Conservation (phyloP, 2,888 invertebrate species). For the Nemapogon koenigi region DNA sequence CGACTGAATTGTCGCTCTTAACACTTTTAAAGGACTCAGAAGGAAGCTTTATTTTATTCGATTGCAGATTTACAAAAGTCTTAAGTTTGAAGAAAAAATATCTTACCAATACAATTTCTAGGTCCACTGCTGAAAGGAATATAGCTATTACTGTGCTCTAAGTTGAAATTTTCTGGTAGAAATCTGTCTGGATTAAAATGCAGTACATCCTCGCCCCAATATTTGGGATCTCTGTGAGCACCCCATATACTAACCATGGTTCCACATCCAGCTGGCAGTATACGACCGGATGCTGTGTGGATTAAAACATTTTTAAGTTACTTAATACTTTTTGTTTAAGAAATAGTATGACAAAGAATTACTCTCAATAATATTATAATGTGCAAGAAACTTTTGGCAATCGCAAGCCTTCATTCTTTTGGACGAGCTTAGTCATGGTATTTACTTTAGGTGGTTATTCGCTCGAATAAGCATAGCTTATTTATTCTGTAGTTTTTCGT, state of each 20-base stretch:
- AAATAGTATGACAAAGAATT: no score
- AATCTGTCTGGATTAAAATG: constrained; percentile 70
- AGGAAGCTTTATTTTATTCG: background rate
- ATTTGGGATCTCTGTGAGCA: constrained; percentile 59
- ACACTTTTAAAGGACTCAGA: background rate
- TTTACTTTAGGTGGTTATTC: no score
- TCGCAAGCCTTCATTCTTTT: no score
- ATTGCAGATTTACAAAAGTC: background rate
- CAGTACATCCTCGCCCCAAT: constrained; percentile 67
- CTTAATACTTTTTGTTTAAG: no score
- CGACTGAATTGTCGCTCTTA: background rate
- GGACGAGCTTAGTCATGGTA: no score
- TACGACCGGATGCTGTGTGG: constrained; percentile 37
- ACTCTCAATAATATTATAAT: no score
- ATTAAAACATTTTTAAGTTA: no score
- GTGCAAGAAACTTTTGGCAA: no score
- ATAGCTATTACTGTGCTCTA: constrained; percentile 41
- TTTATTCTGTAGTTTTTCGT: no score
- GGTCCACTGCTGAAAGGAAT: constrained; percentile 61
- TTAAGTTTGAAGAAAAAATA: background rate
- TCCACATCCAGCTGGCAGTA: constrained; percentile 51
- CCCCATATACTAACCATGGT: constrained; percentile 53
- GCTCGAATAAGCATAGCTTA: no score
- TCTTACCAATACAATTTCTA: constrained; percentile 58
- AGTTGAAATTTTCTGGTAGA: constrained; percentile 53